phyloP scores from a whole-genome alignment of 2,113 vertebrate genomes.

The Orycteropus afer region DNA sequence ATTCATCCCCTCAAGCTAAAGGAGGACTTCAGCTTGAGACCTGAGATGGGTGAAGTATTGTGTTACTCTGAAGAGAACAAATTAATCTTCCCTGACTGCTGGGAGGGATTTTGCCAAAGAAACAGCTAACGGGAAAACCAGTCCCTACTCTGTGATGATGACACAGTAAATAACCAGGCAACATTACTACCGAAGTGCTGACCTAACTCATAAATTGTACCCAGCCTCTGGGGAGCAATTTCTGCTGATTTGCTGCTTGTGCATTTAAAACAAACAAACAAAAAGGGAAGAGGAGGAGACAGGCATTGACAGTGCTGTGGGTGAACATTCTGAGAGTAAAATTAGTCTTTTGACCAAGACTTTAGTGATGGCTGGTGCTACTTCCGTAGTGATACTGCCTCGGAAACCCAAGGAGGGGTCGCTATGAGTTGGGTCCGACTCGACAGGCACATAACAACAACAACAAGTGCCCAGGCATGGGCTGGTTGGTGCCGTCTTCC shows the following conservation, averaged over 20 bases:
- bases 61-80: conserved; percentile 75
- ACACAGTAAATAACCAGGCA: conserved; percentile 79
- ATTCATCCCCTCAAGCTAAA: conserved; percentile 55
- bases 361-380: background rate
- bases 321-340: background rate
- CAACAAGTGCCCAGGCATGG: background rate
- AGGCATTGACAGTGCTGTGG: background rate
- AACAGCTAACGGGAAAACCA: conserved; percentile 75
- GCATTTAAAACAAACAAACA: conserved; percentile 76
- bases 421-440: too few relatives aligned
- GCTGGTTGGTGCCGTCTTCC: background rate
- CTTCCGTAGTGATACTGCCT: too few relatives aligned
- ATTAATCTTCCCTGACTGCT: conserved; percentile 79
- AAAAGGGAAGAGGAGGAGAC: conserved; percentile 39
- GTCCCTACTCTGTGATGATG: conserved; percentile 69
- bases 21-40: conserved; percentile 58
- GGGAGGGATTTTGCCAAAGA: conserved; percentile 73
- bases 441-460: too few relatives aligned
- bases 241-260: conserved; percentile 76
- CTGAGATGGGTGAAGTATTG: conserved; percentile 66
- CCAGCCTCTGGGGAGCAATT: conserved; percentile 65
- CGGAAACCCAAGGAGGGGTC: too few relatives aligned
- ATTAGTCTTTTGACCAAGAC: background rate
- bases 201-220: conserved; percentile 72
- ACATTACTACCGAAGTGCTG: conserved; percentile 66